phyloP scores from a whole-genome alignment of 2,888 invertebrate genomes.

The Meteorus colon region DNA sequence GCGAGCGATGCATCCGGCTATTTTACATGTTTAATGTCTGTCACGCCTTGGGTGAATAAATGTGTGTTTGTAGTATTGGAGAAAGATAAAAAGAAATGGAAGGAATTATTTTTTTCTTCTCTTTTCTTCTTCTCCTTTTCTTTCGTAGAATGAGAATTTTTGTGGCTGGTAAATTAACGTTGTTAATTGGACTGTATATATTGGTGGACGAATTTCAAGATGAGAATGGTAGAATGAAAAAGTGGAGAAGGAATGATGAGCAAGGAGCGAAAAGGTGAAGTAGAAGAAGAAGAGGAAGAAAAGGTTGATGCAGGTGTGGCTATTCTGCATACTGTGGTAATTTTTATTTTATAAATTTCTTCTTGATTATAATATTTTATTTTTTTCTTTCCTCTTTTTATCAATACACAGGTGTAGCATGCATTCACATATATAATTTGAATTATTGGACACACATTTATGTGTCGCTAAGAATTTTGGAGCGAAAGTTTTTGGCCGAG shows the following conservation, averaged over 20 bases:
- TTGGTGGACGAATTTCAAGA: constrained; percentile 37
- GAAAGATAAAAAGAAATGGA: background rate
- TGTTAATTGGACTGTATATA: constrained; percentile 54
- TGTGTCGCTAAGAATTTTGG: background rate
- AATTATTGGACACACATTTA: background rate
- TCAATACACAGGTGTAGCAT: background rate
- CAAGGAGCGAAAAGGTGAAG: constrained; percentile 34
- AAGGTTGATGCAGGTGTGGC: constrained; percentile 41
- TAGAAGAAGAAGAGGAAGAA: constrained; percentile 28
- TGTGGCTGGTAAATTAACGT: constrained; percentile 53
- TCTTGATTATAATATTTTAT: background rate
- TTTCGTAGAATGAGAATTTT: background rate
- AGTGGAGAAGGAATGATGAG: constrained; percentile 19
- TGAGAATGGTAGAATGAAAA: constrained; percentile 1
- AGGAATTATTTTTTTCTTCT: no score
- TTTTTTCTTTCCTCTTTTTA: background rate
- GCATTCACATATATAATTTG: background rate
- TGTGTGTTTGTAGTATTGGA: background rate
- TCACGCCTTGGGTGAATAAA: background rate
- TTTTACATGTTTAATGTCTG: constrained; percentile 12
- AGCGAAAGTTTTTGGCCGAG: background rate
- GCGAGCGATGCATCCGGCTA: constrained; percentile 7
- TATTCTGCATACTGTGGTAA: constrained; percentile 12
- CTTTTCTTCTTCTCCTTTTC: background rate
- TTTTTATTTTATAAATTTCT: background rate